Percentiles rank a stretch among this genome's conserved stretches.
Evolutionary conservation across 2,797 vertebrate genomes (phyloP).

Genomic region (Todus mexicanus): DNA sequence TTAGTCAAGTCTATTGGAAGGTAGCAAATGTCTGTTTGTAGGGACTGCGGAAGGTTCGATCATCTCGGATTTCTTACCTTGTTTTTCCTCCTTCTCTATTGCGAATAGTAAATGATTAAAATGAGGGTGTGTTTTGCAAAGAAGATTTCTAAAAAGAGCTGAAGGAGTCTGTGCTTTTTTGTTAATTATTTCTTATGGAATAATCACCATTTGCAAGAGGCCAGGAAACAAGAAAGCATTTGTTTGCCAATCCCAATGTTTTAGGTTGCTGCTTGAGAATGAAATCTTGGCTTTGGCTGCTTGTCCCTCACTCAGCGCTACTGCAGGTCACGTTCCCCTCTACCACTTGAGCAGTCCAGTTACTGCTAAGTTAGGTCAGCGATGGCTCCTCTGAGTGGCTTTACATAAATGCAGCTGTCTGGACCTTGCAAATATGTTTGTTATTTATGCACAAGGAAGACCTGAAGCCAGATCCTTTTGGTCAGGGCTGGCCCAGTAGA

Average conservation of each 20-base stretch:
- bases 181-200: neutral
- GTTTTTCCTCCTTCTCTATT: neutral
- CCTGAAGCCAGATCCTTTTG: neutral
- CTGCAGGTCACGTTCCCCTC: neutral
- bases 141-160: neutral
- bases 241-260: neutral
- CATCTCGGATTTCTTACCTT: neutral
- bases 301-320: neutral
- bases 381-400: neutral
- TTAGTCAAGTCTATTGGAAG: conserved; percentile 17
- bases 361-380: neutral
- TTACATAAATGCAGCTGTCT: neutral
- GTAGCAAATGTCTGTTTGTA: neutral
- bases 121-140: neutral
- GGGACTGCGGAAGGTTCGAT: neutral
- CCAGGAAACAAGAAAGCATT: neutral
- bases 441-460: neutral
- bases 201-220: neutral
- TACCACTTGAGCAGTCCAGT: neutral
- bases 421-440: neutral
- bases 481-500: neutral
- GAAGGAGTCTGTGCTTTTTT: neutral
- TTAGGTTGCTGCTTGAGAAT: neutral
- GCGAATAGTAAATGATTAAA: neutral
- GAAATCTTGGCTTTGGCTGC: neutral